A percentile compares a stretch with the other conserved stretches of the same genome.
Conservation (phyloP, 1,140 invertebrate genomes). For the Drosophila guanche region DNA sequence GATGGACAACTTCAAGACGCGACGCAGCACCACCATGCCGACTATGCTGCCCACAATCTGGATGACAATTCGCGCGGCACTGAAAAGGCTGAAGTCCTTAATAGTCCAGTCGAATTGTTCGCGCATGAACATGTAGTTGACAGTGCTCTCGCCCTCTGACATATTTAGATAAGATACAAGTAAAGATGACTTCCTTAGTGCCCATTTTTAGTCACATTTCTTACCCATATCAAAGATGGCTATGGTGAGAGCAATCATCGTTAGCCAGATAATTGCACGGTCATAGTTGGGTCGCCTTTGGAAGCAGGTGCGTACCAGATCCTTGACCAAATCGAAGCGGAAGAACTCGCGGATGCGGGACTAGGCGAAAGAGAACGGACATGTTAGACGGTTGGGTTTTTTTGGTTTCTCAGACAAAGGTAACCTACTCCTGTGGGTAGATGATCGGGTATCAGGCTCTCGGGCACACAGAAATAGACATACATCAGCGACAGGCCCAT, state of each 20-base stretch:
- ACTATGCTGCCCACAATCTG: constrained; percentile 85
- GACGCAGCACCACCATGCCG: constrained; percentile 85
- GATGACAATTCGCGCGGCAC: constrained; percentile 82
- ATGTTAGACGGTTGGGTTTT: too few relatives aligned
- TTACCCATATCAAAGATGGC: constrained; percentile 85
- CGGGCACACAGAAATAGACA: constrained; percentile 71
- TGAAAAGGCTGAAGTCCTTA: constrained; percentile 85
- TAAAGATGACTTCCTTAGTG: too few relatives aligned
- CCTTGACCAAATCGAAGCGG: constrained; percentile 85
- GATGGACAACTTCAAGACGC: constrained; percentile 72
- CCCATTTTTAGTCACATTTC: background rate
- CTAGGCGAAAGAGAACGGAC: constrained; percentile 21
- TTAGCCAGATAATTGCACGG: constrained; percentile 86
- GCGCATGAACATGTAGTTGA: constrained; percentile 87
- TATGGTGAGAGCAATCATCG: constrained; percentile 85
- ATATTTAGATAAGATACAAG: background rate
- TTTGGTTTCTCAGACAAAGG: background rate
- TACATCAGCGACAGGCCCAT: constrained; percentile 70
- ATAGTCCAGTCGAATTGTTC: constrained; percentile 88
- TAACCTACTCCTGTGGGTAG: constrained; percentile 62
- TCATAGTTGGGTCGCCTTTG: constrained; percentile 86
- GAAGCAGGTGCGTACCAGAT: constrained; percentile 86
- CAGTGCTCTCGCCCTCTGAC: constrained; percentile 81
- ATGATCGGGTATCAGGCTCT: constrained; percentile 65
- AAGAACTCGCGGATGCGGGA: constrained; percentile 84